Percentiles rank a stretch among this genome's conserved stretches.
Conservation (phyloP, 2,797 vertebrate species). For the Fundulus diaphanus region DNA sequence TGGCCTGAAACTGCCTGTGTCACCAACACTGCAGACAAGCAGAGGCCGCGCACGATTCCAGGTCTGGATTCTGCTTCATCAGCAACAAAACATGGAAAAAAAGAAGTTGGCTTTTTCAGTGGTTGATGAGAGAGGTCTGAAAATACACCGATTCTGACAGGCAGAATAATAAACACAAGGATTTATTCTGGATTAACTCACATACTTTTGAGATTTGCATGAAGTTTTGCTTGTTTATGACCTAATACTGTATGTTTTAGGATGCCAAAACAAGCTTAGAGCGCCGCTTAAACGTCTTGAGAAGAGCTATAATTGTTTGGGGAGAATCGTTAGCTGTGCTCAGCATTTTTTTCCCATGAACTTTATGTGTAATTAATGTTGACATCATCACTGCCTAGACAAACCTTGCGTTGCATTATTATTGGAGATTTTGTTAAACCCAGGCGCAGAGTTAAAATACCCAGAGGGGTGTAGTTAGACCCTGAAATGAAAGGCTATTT, state of each 20-base stretch:
- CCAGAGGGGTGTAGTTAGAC: neutral
- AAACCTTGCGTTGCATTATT: neutral
- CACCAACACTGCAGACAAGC: conserved; percentile 52
- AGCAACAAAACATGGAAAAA: conserved; percentile 2
- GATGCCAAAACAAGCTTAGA: neutral
- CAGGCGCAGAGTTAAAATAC: neutral
- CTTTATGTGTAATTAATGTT: neutral
- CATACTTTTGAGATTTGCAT: neutral
- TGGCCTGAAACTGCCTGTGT: neutral
- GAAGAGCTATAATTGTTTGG: neutral
- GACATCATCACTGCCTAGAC: neutral
- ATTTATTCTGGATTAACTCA: neutral
- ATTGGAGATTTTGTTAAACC: neutral
- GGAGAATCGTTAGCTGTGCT: neutral
- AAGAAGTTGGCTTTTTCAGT: conserved; percentile 19
- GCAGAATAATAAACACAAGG: neutral
- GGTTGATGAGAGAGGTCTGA: neutral
- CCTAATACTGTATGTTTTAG: neutral
- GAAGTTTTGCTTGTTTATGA: neutral
- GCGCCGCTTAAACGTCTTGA: neutral
- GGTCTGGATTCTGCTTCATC: conserved; percentile 11
- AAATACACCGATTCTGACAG: neutral
- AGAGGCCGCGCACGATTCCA: conserved; percentile 4
- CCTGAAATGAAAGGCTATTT: neutral
- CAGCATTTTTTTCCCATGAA: neutral